Percentiles rank a stretch among this genome's conserved stretches.
These are phyloP conservation scores for Vidua chalybeata DNA, from an alignment of 2,113 vertebrate genomes.

Conservation along the genomic window DNA sequence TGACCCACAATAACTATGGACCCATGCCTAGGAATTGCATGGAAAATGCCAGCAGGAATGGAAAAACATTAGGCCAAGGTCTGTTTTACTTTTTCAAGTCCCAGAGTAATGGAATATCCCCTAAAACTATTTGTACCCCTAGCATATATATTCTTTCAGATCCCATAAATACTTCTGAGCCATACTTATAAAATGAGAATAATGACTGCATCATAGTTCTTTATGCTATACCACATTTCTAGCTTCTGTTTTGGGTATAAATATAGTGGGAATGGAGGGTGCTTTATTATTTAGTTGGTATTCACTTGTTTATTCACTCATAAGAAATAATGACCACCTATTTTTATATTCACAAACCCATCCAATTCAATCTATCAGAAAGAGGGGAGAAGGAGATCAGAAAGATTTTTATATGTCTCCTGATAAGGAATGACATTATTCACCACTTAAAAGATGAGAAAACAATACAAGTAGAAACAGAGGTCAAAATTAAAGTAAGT, in stretches of 20 bases:
- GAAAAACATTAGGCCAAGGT: background rate
- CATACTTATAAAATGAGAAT: background rate
- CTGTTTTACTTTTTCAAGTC: background rate
- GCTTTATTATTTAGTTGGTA: background rate
- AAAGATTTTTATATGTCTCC: background rate
- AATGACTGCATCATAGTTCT: background rate
- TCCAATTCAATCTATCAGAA: background rate
- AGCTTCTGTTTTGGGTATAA: background rate
- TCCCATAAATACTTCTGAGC: background rate
- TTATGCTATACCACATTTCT: background rate
- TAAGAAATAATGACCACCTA: background rate
- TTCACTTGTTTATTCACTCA: background rate
- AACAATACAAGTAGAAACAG: background rate
- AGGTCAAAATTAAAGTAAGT: background rate
- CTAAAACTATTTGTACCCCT: background rate
- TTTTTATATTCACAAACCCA: background rate
- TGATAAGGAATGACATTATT: background rate
- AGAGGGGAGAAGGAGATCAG: background rate
- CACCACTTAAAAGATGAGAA: background rate
- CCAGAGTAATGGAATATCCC: background rate
- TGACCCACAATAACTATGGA: background rate
- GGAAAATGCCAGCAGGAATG: background rate
- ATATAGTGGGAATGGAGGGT: background rate
- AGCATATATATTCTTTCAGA: background rate
- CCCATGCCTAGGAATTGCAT: background rate